These are phyloP conservation scores for Drosophila borborema DNA, from an alignment of 2,888 invertebrate species.

Conservation along the genomic window DNA sequence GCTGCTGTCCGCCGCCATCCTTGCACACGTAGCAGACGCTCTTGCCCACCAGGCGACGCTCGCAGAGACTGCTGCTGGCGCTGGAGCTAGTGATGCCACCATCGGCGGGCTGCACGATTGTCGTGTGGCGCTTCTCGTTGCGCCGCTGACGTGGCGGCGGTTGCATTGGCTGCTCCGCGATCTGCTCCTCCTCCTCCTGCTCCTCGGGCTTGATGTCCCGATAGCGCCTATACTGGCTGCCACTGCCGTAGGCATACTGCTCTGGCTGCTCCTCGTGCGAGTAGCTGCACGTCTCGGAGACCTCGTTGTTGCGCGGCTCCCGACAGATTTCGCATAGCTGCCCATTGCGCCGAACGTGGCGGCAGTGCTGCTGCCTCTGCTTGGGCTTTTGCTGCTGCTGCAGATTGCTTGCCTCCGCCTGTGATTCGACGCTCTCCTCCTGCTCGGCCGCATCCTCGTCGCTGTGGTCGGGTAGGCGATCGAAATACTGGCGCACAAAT, in stretches of 20 bases:
- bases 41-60: conserved; percentile 50
- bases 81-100: not conserved
- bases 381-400: conserved; percentile 35
- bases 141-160: conserved; percentile 9
- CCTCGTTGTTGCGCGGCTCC: conserved; percentile 90
- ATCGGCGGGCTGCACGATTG: conserved; percentile 7
- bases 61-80: conserved; percentile 59
- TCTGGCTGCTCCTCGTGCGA: conserved; percentile 90
- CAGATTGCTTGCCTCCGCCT: conserved; percentile 51
- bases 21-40: conserved; percentile 79
- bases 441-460: conserved; percentile 22
- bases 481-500: conserved; percentile 82
- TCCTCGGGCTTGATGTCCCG: conserved; percentile 33
- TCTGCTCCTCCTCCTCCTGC: not conserved
- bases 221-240: conserved; percentile 84
- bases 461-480: conserved; percentile 82
- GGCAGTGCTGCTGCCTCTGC: conserved; percentile 84
- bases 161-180: not conserved
- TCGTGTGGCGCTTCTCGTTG: conserved; percentile 20
- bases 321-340: conserved; percentile 89
- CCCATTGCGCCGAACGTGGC: conserved; percentile 88
- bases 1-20: conserved; percentile 54
- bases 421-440: conserved; percentile 45
- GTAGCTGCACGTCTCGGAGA: conserved; percentile 93
- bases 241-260: conserved; percentile 89